Percentiles rank a stretch among this genome's conserved stretches.
phyloP scores from a whole-genome alignment of 1,140 invertebrate genomes.

The Frieseomelitta varia region DNA sequence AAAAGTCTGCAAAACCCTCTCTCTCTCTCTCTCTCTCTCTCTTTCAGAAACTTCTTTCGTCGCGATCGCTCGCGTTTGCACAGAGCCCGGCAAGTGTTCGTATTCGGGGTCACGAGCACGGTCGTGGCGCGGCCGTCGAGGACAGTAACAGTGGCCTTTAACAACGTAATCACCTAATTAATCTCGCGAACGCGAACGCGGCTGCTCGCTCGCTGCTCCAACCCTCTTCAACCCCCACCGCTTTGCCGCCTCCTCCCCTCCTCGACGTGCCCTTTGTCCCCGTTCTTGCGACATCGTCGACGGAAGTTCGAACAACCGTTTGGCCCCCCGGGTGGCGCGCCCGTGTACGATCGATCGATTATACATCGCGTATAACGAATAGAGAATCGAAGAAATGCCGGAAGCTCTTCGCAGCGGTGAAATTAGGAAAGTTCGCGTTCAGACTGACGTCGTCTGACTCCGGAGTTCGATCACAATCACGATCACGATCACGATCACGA shows the following conservation, averaged over 20 bases:
- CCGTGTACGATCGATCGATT: neutral
- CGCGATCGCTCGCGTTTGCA: neutral
- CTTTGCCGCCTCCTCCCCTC: conserved; percentile 12
- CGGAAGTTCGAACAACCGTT: neutral
- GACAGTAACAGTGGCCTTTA: conserved; percentile 66
- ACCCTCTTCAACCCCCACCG: neutral
- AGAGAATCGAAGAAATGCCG: neutral
- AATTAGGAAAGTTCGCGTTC: conserved; percentile 46
- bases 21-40: too few relatives aligned
- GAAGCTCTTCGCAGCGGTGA: neutral
- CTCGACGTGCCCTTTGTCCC: conserved; percentile 43
- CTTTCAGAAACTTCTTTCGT: neutral
- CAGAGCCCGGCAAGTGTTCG: neutral
- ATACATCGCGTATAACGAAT: neutral
- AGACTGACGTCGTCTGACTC: too few relatives aligned
- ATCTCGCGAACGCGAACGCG: conserved; percentile 66
- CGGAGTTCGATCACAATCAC: conserved; percentile 36
- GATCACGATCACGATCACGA: conserved; percentile 4
- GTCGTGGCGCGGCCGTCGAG: conserved; percentile 39
- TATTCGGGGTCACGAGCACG: neutral
- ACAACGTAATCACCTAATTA: conserved; percentile 74
- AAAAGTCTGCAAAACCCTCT: too few relatives aligned
- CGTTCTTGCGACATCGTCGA: neutral
- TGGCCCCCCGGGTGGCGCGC: too few relatives aligned
- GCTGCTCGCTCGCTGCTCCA: conserved; percentile 59